Evolutionary conservation across 2,113 vertebrate species (phyloP).

Genomic region (Nothoprocta perdicaria): DNA sequence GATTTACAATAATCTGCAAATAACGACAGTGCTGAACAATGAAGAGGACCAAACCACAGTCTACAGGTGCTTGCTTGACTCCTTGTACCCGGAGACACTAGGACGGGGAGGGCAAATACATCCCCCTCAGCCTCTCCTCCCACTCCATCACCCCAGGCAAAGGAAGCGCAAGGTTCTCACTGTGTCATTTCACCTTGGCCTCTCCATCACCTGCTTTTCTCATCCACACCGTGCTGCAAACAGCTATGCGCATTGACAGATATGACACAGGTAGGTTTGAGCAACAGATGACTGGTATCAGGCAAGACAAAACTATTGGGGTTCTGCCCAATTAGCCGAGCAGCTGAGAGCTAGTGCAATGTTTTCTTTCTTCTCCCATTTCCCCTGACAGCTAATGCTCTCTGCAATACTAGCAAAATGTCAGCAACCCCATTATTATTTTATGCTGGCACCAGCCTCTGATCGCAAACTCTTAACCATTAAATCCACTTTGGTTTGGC

Average conservation of each 20-base stretch:
- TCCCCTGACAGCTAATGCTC: neutral
- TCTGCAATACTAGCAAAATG: neutral
- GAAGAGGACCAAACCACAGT: neutral
- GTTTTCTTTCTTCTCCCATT: neutral
- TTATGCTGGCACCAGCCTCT: neutral
- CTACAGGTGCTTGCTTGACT: neutral
- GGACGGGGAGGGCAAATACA: neutral
- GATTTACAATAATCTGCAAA: neutral
- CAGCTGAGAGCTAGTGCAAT: neutral
- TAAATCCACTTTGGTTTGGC: neutral
- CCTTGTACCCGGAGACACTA: neutral
- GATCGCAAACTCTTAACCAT: neutral
- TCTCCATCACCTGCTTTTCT: neutral
- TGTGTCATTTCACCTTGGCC: neutral
- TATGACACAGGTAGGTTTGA: neutral
- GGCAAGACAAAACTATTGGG: neutral
- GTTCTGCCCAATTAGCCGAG: neutral
- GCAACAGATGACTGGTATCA: neutral
- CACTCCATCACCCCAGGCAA: neutral
- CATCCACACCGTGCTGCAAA: neutral
- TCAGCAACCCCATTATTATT: neutral
- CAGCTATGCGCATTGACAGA: rapidly evolving
- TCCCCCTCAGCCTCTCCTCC: neutral
- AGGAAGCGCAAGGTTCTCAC: neutral
- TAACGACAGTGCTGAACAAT: neutral